Evolutionary conservation across 2,888 invertebrate genomes (phyloP), one percentile per base, ranked within the genome.

Genomic region (Tiliacea aurago): DNA sequence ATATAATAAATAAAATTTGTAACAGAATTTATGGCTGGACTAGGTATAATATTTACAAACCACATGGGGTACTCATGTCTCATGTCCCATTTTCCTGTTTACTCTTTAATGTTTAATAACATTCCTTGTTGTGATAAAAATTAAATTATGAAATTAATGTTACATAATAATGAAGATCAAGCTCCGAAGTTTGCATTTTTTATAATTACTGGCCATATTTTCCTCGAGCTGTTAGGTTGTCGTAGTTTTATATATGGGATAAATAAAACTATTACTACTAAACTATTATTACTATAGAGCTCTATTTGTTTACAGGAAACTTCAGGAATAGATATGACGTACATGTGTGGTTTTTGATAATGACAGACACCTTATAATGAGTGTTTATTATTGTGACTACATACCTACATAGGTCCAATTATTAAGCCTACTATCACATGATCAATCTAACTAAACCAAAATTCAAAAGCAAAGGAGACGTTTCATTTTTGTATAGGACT

Each of bases 11-110:
- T n/a, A n/a, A n/a, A n/a, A n/a, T n/a, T n/a, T n/a, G n/a, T n/a
- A n/a, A n/a, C n/a, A n/a, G n/a, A n/a, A n/a, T n/a, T n/a, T n/a
- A n/a, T n/a, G n/a, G n/a, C n/a, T n/a, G n/a, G n/a, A n/a, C n/a
- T n/a, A n/a, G n/a, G 9, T 37, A 18, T n/a, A 41, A 20, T 23
- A 66, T 45, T 68, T 47, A 37, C 41, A 66, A n/a, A 13, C 3
- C 3, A 1, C 1, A 18, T 37, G 7, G 9, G 33, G 1, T 64
- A 63, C 10, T 2, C 2, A 37, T 37, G 20, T 73, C 11, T 23
- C 5, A 47, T 28, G 5, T 6, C 41, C 15, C 9, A 15, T 55
- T 78, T 70, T 73, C 73, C 73, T 73, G 73, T 73, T 73, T 73
- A 37, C 28, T 47, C 18, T n/a, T 11, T 1, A 47, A 70, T n/a